phyloP scores from a whole-genome alignment of 2,113 vertebrate species.

The Ascaphus truei region DNA sequence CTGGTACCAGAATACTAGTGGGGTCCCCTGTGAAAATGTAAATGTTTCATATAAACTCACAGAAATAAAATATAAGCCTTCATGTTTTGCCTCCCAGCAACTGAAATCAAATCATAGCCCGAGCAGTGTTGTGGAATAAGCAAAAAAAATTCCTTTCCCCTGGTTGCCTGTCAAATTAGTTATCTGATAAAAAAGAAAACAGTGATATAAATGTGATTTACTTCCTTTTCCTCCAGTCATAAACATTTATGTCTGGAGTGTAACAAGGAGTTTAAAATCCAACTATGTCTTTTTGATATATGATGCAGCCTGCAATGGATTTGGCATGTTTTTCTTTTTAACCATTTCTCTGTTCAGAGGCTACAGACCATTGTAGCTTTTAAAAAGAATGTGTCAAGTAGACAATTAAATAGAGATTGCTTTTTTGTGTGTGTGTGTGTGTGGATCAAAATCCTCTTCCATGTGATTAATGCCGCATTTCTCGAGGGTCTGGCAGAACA shows the following conservation, averaged over 20 bases:
- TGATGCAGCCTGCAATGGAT: not conserved
- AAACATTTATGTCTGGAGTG: conserved; percentile 34
- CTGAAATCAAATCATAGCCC: conserved; percentile 43
- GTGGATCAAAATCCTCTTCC: not conserved
- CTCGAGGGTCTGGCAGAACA: not conserved
- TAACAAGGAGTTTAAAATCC: conserved; percentile 10
- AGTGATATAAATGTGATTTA: conserved; percentile 50
- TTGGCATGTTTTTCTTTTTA: not conserved
- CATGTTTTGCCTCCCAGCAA: conserved; percentile 44
- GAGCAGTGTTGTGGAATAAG: conserved; percentile 47
- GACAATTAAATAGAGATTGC: not conserved
- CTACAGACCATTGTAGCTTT: not conserved
- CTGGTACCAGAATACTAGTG: conserved; percentile 16
- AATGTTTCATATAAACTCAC: conserved; percentile 36
- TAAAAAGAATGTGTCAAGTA: not conserved
- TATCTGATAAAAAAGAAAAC: conserved; percentile 48
- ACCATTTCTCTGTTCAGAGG: not conserved
- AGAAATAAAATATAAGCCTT: conserved; percentile 43
- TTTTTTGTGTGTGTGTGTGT: not conserved
- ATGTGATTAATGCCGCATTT: not conserved
- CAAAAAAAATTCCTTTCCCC: conserved; percentile 45
- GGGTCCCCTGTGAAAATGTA: conserved; percentile 45
- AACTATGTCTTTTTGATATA: not conserved
- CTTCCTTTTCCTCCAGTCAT: conserved; percentile 36
- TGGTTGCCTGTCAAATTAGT: conserved; percentile 50